Base-by-base conservation (phyloP, 2,797 vertebrate species). In the Sebastes taczanowskii region DNA sequence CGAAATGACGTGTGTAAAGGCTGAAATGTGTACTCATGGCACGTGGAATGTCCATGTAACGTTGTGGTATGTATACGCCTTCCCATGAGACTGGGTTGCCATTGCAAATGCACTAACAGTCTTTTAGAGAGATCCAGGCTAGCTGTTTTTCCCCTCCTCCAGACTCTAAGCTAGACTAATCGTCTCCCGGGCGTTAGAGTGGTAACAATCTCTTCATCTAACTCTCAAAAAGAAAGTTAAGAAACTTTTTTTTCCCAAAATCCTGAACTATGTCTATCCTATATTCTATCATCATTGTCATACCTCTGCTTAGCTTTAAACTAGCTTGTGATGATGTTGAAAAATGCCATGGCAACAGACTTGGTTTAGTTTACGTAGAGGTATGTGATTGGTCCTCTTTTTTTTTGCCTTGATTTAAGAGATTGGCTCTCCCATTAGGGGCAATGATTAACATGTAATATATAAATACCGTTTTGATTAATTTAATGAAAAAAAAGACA, bases 31-130 rank as follows among this genome's bases (percentile, higher is more conserved):
- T 13, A 38, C 11, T 16, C 38, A 3, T 42, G 38, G 0, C 1
- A 38, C 34, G 1, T 0, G 34, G 34, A 34, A 34, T 34, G 34
- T 34, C 34, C 34, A 0, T 34, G 10, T 11, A 34, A 34, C 0
- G 10, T 34, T 0, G 34, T 34, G 34, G 1, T 34, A 34, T 34
- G 0, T 34, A 34, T 34, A 0, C 10, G 10, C 0, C 34, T 34
- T 11, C 1, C 34, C 34, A 0, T 34, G 34, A 34, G 34, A 34
- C 34, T 0, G 10, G 34, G 34, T 34, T 34, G 34, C 10, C 34
- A 0, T 34, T 34, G 4, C 34, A 34, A 34, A 11, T 34, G 34
- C 34, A 34, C 0, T 34, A 34, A 11, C 34, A 34, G 0, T 42
- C 13, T 42, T 42, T 30, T 6, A 32, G 20, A 61, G 59, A 11